A percentile compares a stretch with the other conserved stretches of the same genome.
Evolutionary conservation across 2,888 invertebrate genomes (phyloP).

Genomic region (Spilosoma lubricipeda): DNA sequence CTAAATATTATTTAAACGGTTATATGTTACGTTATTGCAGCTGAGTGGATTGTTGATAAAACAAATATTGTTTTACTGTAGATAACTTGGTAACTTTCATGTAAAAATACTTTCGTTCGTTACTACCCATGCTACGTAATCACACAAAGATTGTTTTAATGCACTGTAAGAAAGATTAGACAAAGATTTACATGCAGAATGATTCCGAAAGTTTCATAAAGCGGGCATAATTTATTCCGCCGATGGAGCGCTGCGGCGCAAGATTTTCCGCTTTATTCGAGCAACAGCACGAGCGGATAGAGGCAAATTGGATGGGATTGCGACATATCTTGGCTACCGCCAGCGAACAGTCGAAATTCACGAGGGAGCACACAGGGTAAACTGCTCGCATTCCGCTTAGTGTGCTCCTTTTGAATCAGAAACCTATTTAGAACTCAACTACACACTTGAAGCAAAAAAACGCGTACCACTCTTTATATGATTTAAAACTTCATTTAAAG

Average conservation of each 20-base stretch:
- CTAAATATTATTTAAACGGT: slow-evolving; percentile 69
- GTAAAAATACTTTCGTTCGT: background rate
- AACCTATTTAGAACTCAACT: slow-evolving; percentile 68
- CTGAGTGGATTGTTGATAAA: slow-evolving; percentile 58
- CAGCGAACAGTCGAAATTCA: slow-evolving; percentile 78
- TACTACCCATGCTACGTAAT: background rate
- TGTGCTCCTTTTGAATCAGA: slow-evolving; percentile 68
- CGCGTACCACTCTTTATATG: slow-evolving; percentile 38
- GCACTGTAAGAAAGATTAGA: slow-evolving; percentile 33
- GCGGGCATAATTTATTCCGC: slow-evolving; percentile 77
- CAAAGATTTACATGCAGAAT: slow-evolving; percentile 51
- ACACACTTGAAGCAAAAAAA: slow-evolving; percentile 43
- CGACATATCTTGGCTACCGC: slow-evolving; percentile 80
- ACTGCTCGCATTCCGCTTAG: slow-evolving; percentile 74
- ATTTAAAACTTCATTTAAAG: background rate
- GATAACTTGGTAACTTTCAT: slow-evolving; percentile 6
- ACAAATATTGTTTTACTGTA: slow-evolving; percentile 57
- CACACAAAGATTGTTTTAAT: slow-evolving; percentile 28
- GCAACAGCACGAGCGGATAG: slow-evolving; percentile 75
- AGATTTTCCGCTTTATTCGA: slow-evolving; percentile 82
- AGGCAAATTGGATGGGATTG: slow-evolving; percentile 84
- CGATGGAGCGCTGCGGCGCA: slow-evolving; percentile 62
- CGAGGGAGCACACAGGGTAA: slow-evolving; percentile 73
- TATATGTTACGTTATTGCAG: slow-evolving; percentile 63
- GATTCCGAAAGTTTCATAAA: slow-evolving; percentile 65